These are phyloP conservation scores for Salvator merianae DNA, from an alignment of 2,113 vertebrate genomes.

Conservation along the genomic window DNA sequence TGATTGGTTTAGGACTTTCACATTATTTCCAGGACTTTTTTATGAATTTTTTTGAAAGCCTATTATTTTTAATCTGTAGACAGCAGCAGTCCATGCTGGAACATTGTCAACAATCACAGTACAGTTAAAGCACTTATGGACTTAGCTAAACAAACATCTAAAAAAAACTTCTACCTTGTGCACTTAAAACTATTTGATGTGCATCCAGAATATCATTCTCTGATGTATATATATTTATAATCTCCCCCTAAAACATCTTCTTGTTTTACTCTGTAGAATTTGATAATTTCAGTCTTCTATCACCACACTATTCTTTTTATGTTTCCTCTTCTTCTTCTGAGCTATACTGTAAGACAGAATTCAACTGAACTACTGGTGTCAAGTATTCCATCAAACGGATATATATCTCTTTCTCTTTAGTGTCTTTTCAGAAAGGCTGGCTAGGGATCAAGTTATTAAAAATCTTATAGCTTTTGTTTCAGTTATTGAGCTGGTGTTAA, in stretches of 20 bases:
- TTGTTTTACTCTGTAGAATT: not conserved
- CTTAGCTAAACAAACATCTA: not conserved
- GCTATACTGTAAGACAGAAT: not conserved
- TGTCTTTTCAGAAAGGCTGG: constrained; percentile 41
- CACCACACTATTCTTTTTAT: not conserved
- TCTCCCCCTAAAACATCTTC: too few relatives aligned
- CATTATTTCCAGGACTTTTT: not conserved
- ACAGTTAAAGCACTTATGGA: not conserved
- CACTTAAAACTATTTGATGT: not conserved
- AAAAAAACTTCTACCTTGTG: not conserved
- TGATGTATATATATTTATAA: not conserved
- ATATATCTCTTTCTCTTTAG: constrained; percentile 41
- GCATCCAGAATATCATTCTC: not conserved
- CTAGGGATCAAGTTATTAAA: constrained; percentile 43
- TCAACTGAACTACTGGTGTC: not conserved
- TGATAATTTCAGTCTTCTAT: not conserved
- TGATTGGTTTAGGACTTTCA: too few relatives aligned
- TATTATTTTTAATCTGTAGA: not conserved
- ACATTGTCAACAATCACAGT: not conserved
- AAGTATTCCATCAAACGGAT: constrained; percentile 23
- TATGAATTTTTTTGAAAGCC: not conserved
- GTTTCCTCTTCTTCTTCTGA: constrained; percentile 3
- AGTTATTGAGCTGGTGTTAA: constrained; percentile 43
- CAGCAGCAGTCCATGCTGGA: not conserved
- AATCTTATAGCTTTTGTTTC: constrained; percentile 22